Evolutionary conservation across 2,113 vertebrate species (phyloP).

Genomic region (Periophthalmodon schlosseri): DNA sequence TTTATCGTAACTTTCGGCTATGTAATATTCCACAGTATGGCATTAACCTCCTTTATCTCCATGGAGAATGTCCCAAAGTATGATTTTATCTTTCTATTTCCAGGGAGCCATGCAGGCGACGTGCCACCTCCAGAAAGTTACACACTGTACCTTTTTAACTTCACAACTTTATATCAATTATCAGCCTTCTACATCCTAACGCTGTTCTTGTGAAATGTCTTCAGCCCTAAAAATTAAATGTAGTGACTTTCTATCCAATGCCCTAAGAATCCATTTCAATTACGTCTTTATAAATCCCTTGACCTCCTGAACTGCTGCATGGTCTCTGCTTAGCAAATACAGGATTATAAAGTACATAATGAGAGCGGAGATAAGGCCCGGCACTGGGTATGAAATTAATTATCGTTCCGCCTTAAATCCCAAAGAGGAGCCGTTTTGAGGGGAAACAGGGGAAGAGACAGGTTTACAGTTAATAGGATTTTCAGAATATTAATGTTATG

Average conservation of each 20-base stretch:
- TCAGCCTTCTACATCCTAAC: background rate
- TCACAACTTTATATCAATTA: too few relatives aligned
- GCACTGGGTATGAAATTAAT: background rate
- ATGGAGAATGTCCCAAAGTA: too few relatives aligned
- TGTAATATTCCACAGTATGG: too few relatives aligned
- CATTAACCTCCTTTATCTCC: too few relatives aligned
- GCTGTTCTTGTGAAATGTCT: background rate
- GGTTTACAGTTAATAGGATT: slow-evolving; percentile 1
- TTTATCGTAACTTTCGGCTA: too few relatives aligned
- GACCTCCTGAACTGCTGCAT: background rate
- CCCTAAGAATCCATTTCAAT: background rate
- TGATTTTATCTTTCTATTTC: too few relatives aligned
- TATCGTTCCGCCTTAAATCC: background rate
- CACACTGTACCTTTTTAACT: too few relatives aligned
- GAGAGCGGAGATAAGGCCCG: background rate
- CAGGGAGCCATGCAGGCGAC: too few relatives aligned
- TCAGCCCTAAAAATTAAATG: too few relatives aligned
- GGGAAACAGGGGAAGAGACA: background rate
- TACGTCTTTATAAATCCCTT: background rate
- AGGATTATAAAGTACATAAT: slow-evolving; percentile 1
- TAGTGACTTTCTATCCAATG: background rate
- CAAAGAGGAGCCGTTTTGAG: slow-evolving; percentile 8
- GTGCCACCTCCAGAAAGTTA: too few relatives aligned
- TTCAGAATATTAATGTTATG: background rate
- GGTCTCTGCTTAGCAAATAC: background rate